Conservation (phyloP, 2,888 invertebrate genomes). For the Geophilus truncorum region DNA sequence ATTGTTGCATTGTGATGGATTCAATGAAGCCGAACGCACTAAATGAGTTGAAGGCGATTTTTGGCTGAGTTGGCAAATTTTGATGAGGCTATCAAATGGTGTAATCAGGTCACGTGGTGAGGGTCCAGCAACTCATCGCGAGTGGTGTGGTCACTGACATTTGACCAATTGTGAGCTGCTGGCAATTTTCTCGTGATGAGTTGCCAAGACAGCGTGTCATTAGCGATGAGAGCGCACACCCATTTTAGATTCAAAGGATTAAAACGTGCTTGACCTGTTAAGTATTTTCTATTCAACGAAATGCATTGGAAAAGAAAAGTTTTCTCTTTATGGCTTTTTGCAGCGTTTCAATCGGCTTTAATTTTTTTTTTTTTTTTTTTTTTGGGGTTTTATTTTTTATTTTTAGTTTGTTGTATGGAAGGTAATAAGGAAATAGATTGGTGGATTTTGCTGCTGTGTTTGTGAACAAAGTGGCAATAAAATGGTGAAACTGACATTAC, state of each 20-base stretch:
- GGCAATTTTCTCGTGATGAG: slow-evolving; percentile 27
- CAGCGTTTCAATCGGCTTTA: not conserved
- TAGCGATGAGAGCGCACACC: slow-evolving; percentile 16
- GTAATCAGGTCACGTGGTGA: slow-evolving; percentile 27
- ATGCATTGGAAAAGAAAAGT: not conserved
- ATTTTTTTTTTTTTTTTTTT: not conserved
- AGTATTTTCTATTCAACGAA: not conserved
- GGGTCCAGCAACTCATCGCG: slow-evolving; percentile 18
- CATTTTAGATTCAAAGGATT: slow-evolving; percentile 25
- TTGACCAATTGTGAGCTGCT: slow-evolving; percentile 25
- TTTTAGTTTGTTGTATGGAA: not conserved
- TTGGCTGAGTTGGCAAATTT: not conserved
- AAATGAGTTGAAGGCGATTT: not conserved
- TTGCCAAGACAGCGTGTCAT: slow-evolving; percentile 27
- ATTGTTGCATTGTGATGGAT: not conserved
- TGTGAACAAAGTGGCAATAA: not conserved
- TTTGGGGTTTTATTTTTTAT: too few species aligned
- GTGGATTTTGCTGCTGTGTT: not conserved
- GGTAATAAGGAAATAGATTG: not conserved
- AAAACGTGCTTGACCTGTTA: slow-evolving; percentile 25
- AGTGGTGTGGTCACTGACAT: slow-evolving; percentile 27
- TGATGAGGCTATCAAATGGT: slow-evolving; percentile 2
- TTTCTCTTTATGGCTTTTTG: too few species aligned
- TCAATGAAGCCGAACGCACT: not conserved
- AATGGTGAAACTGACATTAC: not conserved